Base-by-base conservation (phyloP, 2,888 invertebrate genomes). In the Yponomeuta plumbellus region DNA sequence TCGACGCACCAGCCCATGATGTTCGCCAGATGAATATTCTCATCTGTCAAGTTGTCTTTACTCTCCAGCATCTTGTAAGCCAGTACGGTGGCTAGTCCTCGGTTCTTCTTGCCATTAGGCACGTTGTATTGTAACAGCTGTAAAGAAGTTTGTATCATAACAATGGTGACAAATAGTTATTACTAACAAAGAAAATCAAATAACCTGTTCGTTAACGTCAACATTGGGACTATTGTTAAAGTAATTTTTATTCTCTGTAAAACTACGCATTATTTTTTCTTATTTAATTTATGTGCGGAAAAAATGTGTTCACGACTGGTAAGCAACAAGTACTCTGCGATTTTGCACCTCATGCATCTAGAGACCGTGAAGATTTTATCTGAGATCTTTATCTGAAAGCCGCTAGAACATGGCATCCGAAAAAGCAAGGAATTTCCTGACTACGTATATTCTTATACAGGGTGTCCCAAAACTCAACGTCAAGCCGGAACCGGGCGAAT, bases 1-100 rank as follows among this genome's bases (percentile, higher is more conserved):
- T 99, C 99, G 5, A 96, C 94, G 80, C 98, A 97, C 98, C 98
- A 98, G 70, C 98, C 98, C 82, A 98, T 92, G 74, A 97, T 94
- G 72, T 96, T 95, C 0, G 97, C 96, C 68, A 95, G 83, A 73
- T 94, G 93, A 57, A 97, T 84, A 74, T 96, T 96, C 72, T 97
- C 96, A 0, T 95, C 94, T 0, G 95, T 96, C 4, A 95, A 85
- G 68, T 94, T 92, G n/a, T 94, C 91, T 0, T 92, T 91, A 67
- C 92, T 89, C 73, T 94, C 94, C 69, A 97, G 80, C 85, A 94
- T 93, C 79, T 94, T 95, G 81, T 96, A 97, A 0, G 96, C 94
- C 56, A 95, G 88, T 0, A 96, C 94, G 0, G 95, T 92, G 0
- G 95, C 92, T 52, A 97, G 84, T 0, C 95, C 96, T 66, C 97